phyloP scores from a whole-genome alignment of 1,140 invertebrate species.

The Micrasema minimum region DNA sequence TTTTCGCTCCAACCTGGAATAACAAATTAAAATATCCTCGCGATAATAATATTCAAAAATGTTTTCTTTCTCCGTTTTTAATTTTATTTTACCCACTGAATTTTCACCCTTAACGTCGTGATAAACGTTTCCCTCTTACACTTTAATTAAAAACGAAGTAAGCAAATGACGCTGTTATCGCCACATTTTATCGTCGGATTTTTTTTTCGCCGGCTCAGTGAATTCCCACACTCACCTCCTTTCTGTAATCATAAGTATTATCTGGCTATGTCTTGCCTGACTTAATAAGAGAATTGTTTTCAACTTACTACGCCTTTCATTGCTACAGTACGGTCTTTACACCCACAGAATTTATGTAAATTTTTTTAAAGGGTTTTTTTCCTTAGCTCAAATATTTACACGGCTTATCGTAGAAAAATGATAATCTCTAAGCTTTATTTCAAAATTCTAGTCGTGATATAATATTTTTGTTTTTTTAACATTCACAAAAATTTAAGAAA shows the following conservation, averaged over 20 bases:
- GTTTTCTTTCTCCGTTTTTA: slow-evolving; percentile 52
- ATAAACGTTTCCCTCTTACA: slow-evolving; percentile 53
- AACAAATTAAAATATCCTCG: slow-evolving; percentile 48
- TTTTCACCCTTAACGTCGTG: slow-evolving; percentile 52
- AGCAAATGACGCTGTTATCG: slow-evolving; percentile 54
- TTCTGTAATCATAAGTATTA: slow-evolving; percentile 17
- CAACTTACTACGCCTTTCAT: neutral
- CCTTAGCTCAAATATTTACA: too few relatives aligned
- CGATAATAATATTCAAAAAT: slow-evolving; percentile 54
- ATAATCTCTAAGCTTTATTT: too few relatives aligned
- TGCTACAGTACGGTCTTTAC: too few relatives aligned
- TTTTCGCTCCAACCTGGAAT: slow-evolving; percentile 32
- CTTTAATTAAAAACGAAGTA: slow-evolving; percentile 55
- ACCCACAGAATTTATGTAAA: too few relatives aligned
- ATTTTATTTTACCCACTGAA: slow-evolving; percentile 38
- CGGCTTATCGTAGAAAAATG: too few relatives aligned
- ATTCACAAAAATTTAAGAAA: too few relatives aligned
- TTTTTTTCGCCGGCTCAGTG: slow-evolving; percentile 41
- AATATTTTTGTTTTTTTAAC: too few relatives aligned
- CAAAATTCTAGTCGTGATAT: too few relatives aligned
- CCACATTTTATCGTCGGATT: slow-evolving; percentile 50
- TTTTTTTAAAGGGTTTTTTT: too few relatives aligned
- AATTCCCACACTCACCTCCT: slow-evolving; percentile 23
- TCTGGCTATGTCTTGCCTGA: slow-evolving; percentile 12
- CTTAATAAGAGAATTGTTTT: slow-evolving; percentile 19